phyloP scores from a whole-genome alignment of 2,797 vertebrate species.

The Fistularia commersonii region DNA sequence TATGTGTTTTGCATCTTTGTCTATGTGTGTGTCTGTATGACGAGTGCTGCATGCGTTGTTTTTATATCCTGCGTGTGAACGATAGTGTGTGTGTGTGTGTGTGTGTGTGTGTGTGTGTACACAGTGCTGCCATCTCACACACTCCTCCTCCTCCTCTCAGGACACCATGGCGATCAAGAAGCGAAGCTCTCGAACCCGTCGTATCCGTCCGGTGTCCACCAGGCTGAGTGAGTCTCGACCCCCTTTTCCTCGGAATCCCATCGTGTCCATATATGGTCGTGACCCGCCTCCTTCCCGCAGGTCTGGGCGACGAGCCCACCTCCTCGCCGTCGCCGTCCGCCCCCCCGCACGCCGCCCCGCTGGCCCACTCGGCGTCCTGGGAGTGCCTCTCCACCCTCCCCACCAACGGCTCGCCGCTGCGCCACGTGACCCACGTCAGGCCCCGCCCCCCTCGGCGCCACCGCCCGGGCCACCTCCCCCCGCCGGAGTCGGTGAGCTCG shows the following conservation, averaged over 20 bases:
- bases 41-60: too few species aligned
- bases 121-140: background rate
- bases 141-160: conserved; percentile 54
- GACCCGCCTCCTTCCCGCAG: conserved; percentile 23
- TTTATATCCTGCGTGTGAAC: too few species aligned
- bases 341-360: conserved; percentile 69
- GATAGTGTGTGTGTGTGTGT: too few species aligned
- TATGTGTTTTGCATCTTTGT: too few species aligned
- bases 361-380: conserved; percentile 82
- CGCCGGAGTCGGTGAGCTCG: conserved; percentile 73
- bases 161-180: conserved; percentile 92
- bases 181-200: conserved; percentile 82
- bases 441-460: conserved; percentile 84
- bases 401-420: conserved; percentile 85
- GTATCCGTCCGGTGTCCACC: conserved; percentile 88
- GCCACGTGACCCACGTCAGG: conserved; percentile 84
- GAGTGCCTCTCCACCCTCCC: conserved; percentile 86
- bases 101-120: background rate
- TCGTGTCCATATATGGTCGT: background rate
- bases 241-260: too few species aligned
- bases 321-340: conserved; percentile 72
- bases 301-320: conserved; percentile 70
- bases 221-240: conserved; percentile 81
- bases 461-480: conserved; percentile 67
- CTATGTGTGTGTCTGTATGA: too few species aligned